Base-by-base conservation (phyloP, 2,888 invertebrate genomes). In the Archips crataeganus region DNA sequence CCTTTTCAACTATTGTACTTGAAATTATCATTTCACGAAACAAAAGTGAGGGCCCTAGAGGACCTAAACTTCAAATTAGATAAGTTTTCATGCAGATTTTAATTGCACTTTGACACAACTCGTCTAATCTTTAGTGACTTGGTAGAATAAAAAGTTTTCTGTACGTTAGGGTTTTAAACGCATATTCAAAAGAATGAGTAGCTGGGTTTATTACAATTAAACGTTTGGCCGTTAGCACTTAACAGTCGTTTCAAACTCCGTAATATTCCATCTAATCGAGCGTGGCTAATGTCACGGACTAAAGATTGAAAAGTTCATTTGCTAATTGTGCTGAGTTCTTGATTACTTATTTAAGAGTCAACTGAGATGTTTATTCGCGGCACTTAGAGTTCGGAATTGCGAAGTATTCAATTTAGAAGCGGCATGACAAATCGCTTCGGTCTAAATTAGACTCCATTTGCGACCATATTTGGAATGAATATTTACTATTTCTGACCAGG, bases 401-500 rank as follows among this genome's bases (percentile, higher is more conserved):
- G 59, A 70, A 36, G 65, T 59, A 74, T 34, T 45, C 54, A 61
- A 74, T 74, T 70, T 70, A 65, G 65, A 60, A 61, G 51, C 54
- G 74, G 68, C 74, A 61, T 32, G 49, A 59, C 73, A 42, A 68
- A 70, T 66, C 73, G 74, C 67, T 74, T 61, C 61, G 69, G 60
- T 75, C 70, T 78, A 74, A 75, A 76, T 77, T 76, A 76, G 74
- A 74, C 75, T 76, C 75, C 75, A 77, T 75, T 76, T 74, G 67
- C 51, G 75, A 60, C 71, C 75, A 76, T 75, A 76, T 76, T 75
- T 75, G 70, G 76, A 71, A 68, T 67, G 65, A 60, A 47, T 74
- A 76, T 74, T 75, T 72, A 60, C 51, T 74, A 76, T 74, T 75
- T 72, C 65, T 65, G 65, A 45, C 60, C 59, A 34, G 65, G 62